A percentile compares a stretch with the other conserved stretches of the same genome.
phyloP scores from a whole-genome alignment of 2,113 vertebrate species.

The Ceyx melanurus region DNA sequence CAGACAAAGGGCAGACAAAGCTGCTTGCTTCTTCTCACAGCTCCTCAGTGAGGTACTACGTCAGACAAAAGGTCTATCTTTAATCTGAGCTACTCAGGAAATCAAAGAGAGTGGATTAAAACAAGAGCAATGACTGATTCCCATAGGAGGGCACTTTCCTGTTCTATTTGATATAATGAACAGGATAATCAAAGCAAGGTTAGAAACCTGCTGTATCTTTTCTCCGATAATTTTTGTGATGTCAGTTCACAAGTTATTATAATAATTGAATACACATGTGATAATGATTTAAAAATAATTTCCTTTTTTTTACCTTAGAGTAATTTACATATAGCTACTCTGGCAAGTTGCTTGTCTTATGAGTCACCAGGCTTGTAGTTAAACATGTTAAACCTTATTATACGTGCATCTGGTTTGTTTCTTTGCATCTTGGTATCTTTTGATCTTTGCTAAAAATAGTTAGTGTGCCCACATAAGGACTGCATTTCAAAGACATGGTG shows the following conservation, averaged over 20 bases:
- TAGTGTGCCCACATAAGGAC: not conserved
- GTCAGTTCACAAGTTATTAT: conserved; percentile 56
- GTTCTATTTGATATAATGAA: conserved; percentile 72
- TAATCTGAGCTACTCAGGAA: conserved; percentile 68
- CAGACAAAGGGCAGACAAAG: conserved; percentile 63
- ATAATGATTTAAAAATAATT: not conserved
- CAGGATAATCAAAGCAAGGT: conserved; percentile 76
- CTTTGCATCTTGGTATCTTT: not conserved
- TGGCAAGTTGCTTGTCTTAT: not conserved
- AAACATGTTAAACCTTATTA: not conserved
- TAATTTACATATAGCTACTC: not conserved
- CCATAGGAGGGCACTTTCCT: conserved; percentile 59
- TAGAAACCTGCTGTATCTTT: conserved; percentile 35
- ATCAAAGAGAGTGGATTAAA: conserved; percentile 76
- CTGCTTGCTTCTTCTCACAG: conserved; percentile 56
- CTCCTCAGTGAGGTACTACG: conserved; percentile 4
- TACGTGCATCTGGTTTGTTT: not conserved
- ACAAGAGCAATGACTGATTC: conserved; percentile 71
- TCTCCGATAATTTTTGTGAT: conserved; percentile 64
- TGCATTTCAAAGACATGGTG: not conserved
- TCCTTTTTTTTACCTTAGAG: not conserved
- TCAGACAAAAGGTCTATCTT: conserved; percentile 62
- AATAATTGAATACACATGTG: conserved; percentile 33
- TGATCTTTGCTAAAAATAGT: not conserved
- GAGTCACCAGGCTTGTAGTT: not conserved